These are phyloP conservation scores for Dysdera silvatica DNA, from an alignment of 1,140 invertebrate species.

Conservation along the genomic window DNA sequence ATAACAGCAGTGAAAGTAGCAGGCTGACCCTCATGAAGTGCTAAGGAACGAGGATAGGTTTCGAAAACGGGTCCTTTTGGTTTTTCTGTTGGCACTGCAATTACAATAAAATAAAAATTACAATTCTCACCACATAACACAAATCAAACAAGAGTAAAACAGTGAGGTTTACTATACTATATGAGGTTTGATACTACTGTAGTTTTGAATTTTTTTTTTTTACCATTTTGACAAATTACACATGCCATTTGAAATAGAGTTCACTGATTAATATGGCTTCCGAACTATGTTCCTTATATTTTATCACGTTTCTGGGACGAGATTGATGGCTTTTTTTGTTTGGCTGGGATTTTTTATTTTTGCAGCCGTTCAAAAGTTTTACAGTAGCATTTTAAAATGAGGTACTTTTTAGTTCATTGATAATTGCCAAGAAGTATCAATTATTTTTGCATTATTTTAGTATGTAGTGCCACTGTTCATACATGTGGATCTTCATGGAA, in stretches of 20 bases:
- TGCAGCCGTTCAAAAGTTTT: too few relatives aligned
- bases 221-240: not conserved
- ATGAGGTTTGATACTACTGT: not conserved
- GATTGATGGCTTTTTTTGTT: too few relatives aligned
- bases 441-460: too few relatives aligned
- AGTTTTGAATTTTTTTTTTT: not conserved
- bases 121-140: not conserved
- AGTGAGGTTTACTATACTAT: not conserved
- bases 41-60: conserved; percentile 81
- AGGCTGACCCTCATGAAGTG: conserved; percentile 68
- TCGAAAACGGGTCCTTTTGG: conserved; percentile 71
- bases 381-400: too few relatives aligned
- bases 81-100: conserved; percentile 73
- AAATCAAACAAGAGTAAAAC: not conserved
- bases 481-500: too few relatives aligned
- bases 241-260: not conserved
- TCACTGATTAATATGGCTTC: too few relatives aligned
- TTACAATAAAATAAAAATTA: not conserved
- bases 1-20: conserved; percentile 70
- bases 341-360: too few relatives aligned
- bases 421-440: too few relatives aligned
- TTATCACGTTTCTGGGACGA: too few relatives aligned
- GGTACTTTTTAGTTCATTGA: too few relatives aligned
- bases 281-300: too few relatives aligned
- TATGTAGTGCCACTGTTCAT: too few relatives aligned